Percentiles rank a stretch among this genome's conserved stretches.
phyloP scores from a whole-genome alignment of 2,888 invertebrate genomes.

The Cosmia pyralina region DNA sequence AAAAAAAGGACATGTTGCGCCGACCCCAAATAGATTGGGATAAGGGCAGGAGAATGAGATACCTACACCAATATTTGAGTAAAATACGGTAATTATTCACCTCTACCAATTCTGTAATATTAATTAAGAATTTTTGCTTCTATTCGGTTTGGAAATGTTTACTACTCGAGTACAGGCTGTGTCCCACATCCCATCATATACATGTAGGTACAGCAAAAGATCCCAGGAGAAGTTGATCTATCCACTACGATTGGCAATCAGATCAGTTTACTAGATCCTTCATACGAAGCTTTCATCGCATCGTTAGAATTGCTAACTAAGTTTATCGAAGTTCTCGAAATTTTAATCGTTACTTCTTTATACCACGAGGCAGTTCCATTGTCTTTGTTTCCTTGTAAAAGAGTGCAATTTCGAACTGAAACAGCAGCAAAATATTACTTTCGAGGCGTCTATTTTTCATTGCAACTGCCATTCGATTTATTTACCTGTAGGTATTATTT shows the following conservation, averaged over 20 bases:
- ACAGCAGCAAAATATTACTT: conserved; percentile 73
- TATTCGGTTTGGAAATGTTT: not conserved
- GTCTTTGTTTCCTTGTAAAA: conserved; percentile 60
- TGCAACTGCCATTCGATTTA: conserved; percentile 69
- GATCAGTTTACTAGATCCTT: conserved; percentile 29
- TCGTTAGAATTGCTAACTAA: conserved; percentile 11
- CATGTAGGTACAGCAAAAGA: not conserved
- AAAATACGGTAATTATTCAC: not conserved
- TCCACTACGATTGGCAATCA: conserved; percentile 38
- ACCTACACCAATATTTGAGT: not conserved
- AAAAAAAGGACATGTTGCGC: too few relatives aligned
- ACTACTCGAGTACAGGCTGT: not conserved
- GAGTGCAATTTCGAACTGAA: conserved; percentile 69
- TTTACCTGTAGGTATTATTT: conserved; percentile 63
- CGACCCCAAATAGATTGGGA: too few relatives aligned
- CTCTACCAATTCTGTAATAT: not conserved
- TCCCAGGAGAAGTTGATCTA: conserved; percentile 27
- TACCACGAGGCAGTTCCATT: conserved; percentile 41
- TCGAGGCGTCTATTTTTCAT: conserved; percentile 67
- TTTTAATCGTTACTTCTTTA: conserved; percentile 10
- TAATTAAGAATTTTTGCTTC: not conserved
- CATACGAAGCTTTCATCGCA: conserved; percentile 21
- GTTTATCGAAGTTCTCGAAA: conserved; percentile 1
- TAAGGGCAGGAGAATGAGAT: too few relatives aligned
- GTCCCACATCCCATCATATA: not conserved